Evolutionary conservation across 2,113 vertebrate species (phyloP), one percentile per base, ranked within the genome.

Genomic region (Mus spicilegus): DNA sequence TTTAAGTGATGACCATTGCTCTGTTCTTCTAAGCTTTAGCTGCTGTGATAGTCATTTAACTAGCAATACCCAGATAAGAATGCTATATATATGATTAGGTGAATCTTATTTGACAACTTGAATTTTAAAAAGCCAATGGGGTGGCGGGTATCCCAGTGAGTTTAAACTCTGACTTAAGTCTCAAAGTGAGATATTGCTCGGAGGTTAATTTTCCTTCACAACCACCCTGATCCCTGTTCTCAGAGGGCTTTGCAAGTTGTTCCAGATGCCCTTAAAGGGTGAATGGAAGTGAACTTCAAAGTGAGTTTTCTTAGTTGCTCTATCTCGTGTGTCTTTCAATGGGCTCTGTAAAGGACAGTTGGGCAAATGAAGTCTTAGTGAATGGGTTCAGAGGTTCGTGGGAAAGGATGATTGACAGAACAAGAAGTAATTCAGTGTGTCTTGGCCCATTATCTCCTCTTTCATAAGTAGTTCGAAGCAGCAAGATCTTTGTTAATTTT

Each of bases 41-140:
- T 89, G 63, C 80, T 92, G n/a, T 97, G 95, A 95, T 80, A 89
- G 86, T 82, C 61, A 90, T 93, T 70, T 80, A 94, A 94, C 95
- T 75, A 89, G 67, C 93, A 97, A 96, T 92, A 61, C n/a, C 81
- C 90, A 95, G 93, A 90, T 96, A 95, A 96, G 89, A 95, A 58
- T 86, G 58, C 90, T 90, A 90, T 78, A 67, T 90, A 84, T 92
- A 80, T 82, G 86, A 96, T 95, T 97, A 97, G 77, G 72, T 80
- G 81, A 93, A 94, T 95, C 95, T 58, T 91, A 89, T 95, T 95
- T 89, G 91, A 96, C 88, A 96, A 97, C 97, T 93, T 97, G 95
- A 95, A 97, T 97, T 97, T 96, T 91, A 36, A 95, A 95, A 97
- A 95, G 90, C 88, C 93, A 97, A 80, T 49, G 92, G 89, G 85